These are phyloP conservation scores for Sympetrum striolatum DNA, from an alignment of 2,888 invertebrate species.

Conservation along the genomic window DNA sequence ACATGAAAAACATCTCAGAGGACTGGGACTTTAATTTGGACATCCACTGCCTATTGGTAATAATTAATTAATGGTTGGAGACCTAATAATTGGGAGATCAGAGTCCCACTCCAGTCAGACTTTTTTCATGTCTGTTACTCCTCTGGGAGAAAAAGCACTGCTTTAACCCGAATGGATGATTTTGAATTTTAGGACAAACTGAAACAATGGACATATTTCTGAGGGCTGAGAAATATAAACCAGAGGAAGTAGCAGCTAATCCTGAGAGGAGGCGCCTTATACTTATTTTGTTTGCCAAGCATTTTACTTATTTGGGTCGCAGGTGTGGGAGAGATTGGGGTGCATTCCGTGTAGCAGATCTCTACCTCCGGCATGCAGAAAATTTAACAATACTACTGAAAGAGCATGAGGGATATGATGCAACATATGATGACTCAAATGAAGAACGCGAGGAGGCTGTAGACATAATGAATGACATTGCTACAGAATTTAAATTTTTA, in stretches of 20 bases:
- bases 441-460: background rate
- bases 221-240: background rate
- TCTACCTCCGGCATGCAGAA: conserved; percentile 3
- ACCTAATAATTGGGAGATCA: too few relatives aligned
- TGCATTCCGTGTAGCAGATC: background rate
- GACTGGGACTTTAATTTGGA: too few relatives aligned
- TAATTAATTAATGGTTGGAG: too few relatives aligned
- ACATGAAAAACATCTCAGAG: too few relatives aligned
- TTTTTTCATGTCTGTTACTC: too few relatives aligned
- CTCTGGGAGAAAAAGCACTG: too few relatives aligned
- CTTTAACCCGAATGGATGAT: background rate
- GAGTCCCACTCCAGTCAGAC: too few relatives aligned
- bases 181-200: background rate
- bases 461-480: background rate
- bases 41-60: too few relatives aligned
- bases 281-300: background rate
- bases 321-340: conserved; percentile 1
- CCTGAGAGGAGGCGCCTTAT: background rate
- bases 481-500: background rate
- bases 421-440: background rate
- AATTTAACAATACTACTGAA: background rate
- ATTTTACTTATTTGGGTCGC: background rate
- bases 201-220: conserved; percentile 13
- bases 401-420: background rate
- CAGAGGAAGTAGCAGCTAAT: background rate